A percentile compares a stretch with the other conserved stretches of the same genome.
phyloP scores from a whole-genome alignment of 2,797 vertebrate species.

The Numenius phaeopus region DNA sequence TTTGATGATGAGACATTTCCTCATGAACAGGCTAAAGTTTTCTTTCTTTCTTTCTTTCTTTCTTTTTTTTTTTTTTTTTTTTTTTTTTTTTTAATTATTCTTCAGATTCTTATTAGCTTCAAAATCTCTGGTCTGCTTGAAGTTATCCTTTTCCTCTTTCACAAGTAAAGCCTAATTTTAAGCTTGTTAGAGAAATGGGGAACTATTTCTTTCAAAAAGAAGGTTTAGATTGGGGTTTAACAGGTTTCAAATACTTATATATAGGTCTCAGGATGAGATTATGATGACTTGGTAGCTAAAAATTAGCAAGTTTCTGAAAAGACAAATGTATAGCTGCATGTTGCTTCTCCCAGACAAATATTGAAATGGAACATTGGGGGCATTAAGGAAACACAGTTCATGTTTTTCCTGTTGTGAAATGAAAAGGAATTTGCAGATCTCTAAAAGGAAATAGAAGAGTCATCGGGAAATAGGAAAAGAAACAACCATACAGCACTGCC shows the following conservation, averaged over 20 bases:
- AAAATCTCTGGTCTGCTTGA: not conserved
- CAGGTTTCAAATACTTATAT: not conserved
- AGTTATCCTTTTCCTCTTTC: not conserved
- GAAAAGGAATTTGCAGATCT: not conserved
- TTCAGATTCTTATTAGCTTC: not conserved
- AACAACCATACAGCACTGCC: fast-evolving
- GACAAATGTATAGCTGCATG: not conserved
- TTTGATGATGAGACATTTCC: not conserved
- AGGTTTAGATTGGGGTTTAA: not conserved
- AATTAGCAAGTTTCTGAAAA: not conserved
- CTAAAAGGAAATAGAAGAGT: not conserved
- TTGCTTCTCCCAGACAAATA: not conserved
- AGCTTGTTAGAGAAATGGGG: not conserved
- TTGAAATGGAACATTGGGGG: fast-evolving
- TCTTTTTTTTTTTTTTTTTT: not conserved
- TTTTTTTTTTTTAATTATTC: not conserved
- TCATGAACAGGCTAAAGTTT: not conserved
- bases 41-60: not conserved
- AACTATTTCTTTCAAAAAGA: not conserved
- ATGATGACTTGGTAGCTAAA: not conserved
- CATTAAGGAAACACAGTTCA: not conserved
- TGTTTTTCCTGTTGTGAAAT: not conserved
- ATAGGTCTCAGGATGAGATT: not conserved
- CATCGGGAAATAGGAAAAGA: not conserved
- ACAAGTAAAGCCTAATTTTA: not conserved